phyloP scores from a whole-genome alignment of 2,797 vertebrate genomes.

The Acanthiza pusilla region DNA sequence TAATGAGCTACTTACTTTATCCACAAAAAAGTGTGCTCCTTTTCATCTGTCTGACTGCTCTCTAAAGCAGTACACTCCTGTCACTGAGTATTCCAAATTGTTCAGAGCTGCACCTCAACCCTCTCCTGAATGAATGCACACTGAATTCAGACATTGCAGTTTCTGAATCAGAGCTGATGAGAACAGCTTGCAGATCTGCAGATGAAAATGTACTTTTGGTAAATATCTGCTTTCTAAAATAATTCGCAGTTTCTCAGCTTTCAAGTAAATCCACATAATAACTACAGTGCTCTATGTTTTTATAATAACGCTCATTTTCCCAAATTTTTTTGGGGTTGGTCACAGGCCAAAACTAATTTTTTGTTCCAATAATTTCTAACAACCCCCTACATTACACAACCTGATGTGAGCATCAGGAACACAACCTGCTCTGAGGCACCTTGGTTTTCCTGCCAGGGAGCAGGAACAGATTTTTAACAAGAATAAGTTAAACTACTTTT shows the following conservation, averaged over 20 bases:
- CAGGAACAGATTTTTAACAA: too few relatives aligned
- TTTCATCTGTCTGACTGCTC: not conserved
- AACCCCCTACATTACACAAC: not conserved
- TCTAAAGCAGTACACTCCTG: not conserved
- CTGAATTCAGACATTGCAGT: not conserved
- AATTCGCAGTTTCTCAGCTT: not conserved
- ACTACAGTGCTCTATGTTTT: not conserved
- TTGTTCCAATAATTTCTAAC: not conserved
- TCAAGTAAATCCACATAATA: not conserved
- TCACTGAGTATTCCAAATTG: accelerated
- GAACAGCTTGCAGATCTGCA: not conserved
- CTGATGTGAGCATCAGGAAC: not conserved
- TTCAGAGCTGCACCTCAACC: not conserved
- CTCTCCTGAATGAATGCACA: not conserved
- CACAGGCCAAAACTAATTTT: not conserved
- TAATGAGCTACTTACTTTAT: not conserved
- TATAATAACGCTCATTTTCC: not conserved
- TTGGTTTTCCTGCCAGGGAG: not conserved
- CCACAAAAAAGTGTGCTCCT: not conserved
- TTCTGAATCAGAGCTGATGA: not conserved
- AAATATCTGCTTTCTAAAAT: not conserved
- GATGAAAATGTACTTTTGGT: not conserved
- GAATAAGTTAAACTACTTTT: too few relatives aligned
- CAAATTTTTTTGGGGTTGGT: not conserved
- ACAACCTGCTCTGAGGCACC: not conserved